These are phyloP conservation scores for Lepidochrysops patricia DNA, from an alignment of 2,888 invertebrate species.

Conservation along the genomic window DNA sequence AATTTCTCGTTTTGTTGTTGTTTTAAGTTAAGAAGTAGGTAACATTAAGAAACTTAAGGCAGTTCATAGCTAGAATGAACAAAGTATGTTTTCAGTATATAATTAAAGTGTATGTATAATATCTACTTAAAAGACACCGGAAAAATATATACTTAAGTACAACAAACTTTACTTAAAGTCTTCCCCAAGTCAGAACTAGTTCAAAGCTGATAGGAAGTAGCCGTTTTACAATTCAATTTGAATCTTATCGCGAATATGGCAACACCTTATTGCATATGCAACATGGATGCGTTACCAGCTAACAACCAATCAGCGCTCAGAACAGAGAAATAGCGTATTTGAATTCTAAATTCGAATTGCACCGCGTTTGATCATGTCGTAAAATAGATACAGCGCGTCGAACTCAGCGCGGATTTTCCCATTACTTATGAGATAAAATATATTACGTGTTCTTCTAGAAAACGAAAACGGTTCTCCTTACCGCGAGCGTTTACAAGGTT, in stretches of 20 bases:
- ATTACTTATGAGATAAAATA: neutral
- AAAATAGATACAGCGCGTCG: constrained; percentile 14
- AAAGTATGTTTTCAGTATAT: no score
- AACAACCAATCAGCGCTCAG: constrained; percentile 22
- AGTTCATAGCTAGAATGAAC: no score
- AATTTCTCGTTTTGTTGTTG: no score
- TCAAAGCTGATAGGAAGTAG: neutral
- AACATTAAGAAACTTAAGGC: no score
- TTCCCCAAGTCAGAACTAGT: neutral
- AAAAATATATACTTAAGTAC: no score
- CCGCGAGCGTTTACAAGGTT: no score
- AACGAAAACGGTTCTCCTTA: no score
- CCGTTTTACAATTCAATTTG: neutral
- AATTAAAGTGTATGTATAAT: no score
- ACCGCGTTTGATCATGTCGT: constrained; percentile 20
- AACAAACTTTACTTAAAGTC: no score
- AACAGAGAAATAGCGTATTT: constrained; percentile 22
- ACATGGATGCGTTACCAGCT: constrained; percentile 19
- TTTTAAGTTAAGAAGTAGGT: no score
- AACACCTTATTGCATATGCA: constrained; percentile 15
- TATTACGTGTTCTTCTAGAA: neutral
- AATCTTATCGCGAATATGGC: constrained; percentile 4
- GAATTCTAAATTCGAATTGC: constrained; percentile 26
- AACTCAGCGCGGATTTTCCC: constrained; percentile 1
- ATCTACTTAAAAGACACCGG: no score